Evolutionary conservation across 2,888 invertebrate genomes (phyloP).

Genomic region (Erannis defoliaria): DNA sequence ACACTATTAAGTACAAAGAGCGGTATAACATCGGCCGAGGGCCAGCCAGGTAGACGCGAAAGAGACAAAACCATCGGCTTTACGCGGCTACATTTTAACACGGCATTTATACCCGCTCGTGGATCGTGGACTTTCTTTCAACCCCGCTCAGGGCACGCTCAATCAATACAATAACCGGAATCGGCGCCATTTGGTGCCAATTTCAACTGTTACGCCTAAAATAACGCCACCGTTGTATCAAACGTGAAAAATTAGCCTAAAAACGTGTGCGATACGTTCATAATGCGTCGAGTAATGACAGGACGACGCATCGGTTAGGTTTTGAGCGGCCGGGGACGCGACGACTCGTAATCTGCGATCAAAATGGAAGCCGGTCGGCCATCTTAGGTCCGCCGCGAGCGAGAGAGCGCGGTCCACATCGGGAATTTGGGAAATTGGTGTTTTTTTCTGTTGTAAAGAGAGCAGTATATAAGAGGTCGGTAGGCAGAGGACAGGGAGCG

Average conservation of each 20-base stretch:
- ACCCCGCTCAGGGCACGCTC: conserved; percentile 55
- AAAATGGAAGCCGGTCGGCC: conserved; percentile 85
- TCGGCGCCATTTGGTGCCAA: conserved; percentile 46
- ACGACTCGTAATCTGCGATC: conserved; percentile 82
- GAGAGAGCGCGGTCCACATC: conserved; percentile 81
- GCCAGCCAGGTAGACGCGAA: conserved; percentile 59
- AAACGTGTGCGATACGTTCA: conserved; percentile 82
- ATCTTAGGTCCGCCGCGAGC: conserved; percentile 84
- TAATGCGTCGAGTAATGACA: conserved; percentile 67
- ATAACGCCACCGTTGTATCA: conserved; percentile 70
- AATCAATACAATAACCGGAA: conserved; percentile 77
- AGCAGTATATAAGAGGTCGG: conserved; percentile 86
- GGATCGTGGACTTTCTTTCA: conserved; percentile 65
- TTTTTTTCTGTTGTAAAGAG: conserved; percentile 85
- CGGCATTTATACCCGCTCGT: conserved; percentile 62
- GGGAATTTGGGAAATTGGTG: conserved; percentile 86
- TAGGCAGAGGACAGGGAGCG: conserved; percentile 77
- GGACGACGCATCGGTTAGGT: conserved; percentile 76
- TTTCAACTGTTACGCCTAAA: conserved; percentile 45
- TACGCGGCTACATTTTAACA: conserved; percentile 68
- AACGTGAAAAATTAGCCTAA: conserved; percentile 83
- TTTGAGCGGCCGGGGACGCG: conserved; percentile 79
- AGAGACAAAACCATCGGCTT: conserved; percentile 73
- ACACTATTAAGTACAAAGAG: conserved; percentile 45
- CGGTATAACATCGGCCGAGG: conserved; percentile 33